A percentile compares a stretch with the other conserved stretches of the same genome.
Conservation (phyloP, 1,140 invertebrate species). For the Cydia pomonella region DNA sequence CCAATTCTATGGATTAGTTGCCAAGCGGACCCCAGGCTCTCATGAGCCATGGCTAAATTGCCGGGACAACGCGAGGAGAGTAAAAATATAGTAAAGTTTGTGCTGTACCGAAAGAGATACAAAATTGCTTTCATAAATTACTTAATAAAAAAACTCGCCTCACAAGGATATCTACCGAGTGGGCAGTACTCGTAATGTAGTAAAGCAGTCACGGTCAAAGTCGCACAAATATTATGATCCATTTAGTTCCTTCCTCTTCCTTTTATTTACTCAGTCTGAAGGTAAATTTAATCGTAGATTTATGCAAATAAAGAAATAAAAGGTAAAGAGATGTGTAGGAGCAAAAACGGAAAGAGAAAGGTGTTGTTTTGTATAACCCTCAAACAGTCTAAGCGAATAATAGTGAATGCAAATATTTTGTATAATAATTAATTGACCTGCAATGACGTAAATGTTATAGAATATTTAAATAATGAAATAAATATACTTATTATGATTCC, state of each 20-base stretch:
- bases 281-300: not conserved
- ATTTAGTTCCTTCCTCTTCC: slow-evolving; percentile 29
- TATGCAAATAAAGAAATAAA: no score
- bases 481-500: not conserved
- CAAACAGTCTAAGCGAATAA: not conserved
- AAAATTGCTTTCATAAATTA: no score
- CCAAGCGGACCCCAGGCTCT: no score
- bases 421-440: not conserved
- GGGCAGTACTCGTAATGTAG: not conserved
- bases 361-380: not conserved
- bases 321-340: not conserved
- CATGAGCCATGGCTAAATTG: no score
- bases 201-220: slow-evolving; percentile 22
- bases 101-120: not conserved
- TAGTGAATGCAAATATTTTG: not conserved
- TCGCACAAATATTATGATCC: not conserved
- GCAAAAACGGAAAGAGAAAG: no score
- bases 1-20: no score
- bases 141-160: not conserved
- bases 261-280: slow-evolving; percentile 4
- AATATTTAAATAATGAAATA: not conserved
- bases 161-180: not conserved
- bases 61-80: no score
- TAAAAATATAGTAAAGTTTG: no score
- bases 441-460: slow-evolving; percentile 2